Base-by-base conservation (phyloP, 2,888 invertebrate genomes). In the Acrobeloides nanus region DNA sequence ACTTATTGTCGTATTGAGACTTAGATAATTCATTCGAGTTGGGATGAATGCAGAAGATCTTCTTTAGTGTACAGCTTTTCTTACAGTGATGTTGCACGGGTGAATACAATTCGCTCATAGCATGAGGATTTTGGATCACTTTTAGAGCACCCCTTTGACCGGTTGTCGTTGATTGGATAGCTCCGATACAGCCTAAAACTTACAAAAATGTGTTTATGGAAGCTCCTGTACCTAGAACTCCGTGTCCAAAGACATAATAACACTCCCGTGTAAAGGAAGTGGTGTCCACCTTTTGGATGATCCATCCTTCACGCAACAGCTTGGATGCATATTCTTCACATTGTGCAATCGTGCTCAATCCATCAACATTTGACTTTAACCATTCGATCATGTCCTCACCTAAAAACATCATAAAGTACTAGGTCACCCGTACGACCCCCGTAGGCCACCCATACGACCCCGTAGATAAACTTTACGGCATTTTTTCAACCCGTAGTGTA, bases 301-400 rank as follows among this genome's bases (percentile, higher is more conserved):
- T 57, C 21, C 41, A 52, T n/a, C 42, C 35, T 18, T 53, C 38
- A 15, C 35, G 27, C 15, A 53, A 27, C 18, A 53, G 39, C 12
- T 57, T 34, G 5, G 10, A 18, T 1, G 55, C 50, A 34, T 53
- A 53, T 26, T 42, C 27, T n/a, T 51, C 40, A 23, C 57, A 58
- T 3, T 23, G 20, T 25, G 41, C 33, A 20, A 7, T 5, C 17
- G 41, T 41, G n/a, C 57, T 52, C 0, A 53, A 32, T 7, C 53
- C 53, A n/a, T 23, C 18, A 10, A 53, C 53, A 32, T 53, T 46
- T 5, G 23, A 18, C 21, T 35, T 41, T 15, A 53, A 38, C 53
- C 53, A 53, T 33, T 42, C 37, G 31, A 53, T 32, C 29, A 53
- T 25, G 23, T 53, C 40, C 7, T 38, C 12, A 1, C 49, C 49